Conservation (phyloP, 2,888 invertebrate genomes). For the Darwinula stevensoni region DNA sequence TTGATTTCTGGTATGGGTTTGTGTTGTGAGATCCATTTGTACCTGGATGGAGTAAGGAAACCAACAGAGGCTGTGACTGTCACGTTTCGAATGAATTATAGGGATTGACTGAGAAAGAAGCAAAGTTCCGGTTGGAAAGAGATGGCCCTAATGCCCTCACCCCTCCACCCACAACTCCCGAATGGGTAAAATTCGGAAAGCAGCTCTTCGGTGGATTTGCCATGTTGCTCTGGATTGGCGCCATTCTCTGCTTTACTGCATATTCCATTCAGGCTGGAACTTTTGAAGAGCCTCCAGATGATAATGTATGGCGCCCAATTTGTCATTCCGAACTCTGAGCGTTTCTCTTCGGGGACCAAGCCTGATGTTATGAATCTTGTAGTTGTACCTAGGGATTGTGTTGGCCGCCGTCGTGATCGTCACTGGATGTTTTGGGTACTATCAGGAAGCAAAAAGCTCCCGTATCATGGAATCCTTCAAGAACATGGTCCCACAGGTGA, state of each 20-base stretch:
- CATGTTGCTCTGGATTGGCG: no score
- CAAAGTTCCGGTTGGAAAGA: conserved; percentile 74
- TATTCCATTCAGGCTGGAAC: conserved; percentile 69
- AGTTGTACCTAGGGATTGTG: conserved; percentile 71
- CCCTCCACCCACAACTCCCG: no score
- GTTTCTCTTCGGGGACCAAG: no score
- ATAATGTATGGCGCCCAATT: conserved; percentile 29
- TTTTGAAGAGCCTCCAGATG: conserved; percentile 79
- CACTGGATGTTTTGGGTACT: conserved; percentile 95
- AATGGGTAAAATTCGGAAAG: conserved; percentile 98
- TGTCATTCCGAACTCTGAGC: no score
- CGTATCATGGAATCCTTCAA: no score
- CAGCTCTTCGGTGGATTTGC: conserved; percentile 91
- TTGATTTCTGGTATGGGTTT: no score
- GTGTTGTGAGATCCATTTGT: no score
- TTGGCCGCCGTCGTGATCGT: conserved; percentile 88
- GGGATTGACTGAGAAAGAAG: conserved; percentile 90
- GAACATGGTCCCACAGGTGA: no score
- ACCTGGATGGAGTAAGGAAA: no score
- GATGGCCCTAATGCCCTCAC: conserved; percentile 88
- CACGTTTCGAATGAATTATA: no score
- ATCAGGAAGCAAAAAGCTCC: conserved; percentile 46
- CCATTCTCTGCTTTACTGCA: conserved; percentile 87
- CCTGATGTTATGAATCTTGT: no score
- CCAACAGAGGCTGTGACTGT: no score